Evolutionary conservation across 2,113 vertebrate species (phyloP).

Genomic region (Coptodon rendalli): DNA sequence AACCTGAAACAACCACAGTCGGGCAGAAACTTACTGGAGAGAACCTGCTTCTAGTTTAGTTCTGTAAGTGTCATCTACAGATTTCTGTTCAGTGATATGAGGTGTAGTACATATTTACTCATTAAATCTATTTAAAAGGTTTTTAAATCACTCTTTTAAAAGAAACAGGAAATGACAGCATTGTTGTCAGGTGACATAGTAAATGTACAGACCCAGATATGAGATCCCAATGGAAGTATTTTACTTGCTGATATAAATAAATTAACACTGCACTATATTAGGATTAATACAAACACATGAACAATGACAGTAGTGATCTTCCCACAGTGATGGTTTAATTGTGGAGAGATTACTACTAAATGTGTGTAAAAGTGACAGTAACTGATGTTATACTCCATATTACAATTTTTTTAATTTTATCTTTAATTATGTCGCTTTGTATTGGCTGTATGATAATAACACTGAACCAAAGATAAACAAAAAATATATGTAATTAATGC

Average conservation of each 20-base stretch:
- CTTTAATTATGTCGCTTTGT: too few species aligned
- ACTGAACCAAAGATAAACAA: too few species aligned
- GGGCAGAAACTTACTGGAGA: neutral
- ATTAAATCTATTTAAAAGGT: neutral
- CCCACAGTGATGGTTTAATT: too few species aligned
- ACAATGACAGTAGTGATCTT: too few species aligned
- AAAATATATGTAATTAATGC: too few species aligned
- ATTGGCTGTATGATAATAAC: too few species aligned
- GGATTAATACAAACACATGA: neutral
- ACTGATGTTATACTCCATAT: neutral
- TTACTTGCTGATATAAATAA: fast-evolving
- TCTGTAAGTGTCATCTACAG: neutral
- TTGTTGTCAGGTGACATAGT: neutral
- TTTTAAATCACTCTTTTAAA: neutral
- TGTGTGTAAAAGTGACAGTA: neutral
- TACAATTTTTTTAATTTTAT: fast-evolving
- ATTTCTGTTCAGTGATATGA: neutral
- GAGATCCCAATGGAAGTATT: neutral
- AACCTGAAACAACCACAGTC: neutral
- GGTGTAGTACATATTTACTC: neutral
- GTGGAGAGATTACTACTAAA: too few species aligned
- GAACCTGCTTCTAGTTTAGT: neutral
- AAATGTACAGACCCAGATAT: neutral
- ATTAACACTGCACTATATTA: neutral
- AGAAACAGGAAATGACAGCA: neutral